Evolutionary conservation across 2,888 invertebrate species (phyloP).

Genomic region (Elmis aenea): DNA sequence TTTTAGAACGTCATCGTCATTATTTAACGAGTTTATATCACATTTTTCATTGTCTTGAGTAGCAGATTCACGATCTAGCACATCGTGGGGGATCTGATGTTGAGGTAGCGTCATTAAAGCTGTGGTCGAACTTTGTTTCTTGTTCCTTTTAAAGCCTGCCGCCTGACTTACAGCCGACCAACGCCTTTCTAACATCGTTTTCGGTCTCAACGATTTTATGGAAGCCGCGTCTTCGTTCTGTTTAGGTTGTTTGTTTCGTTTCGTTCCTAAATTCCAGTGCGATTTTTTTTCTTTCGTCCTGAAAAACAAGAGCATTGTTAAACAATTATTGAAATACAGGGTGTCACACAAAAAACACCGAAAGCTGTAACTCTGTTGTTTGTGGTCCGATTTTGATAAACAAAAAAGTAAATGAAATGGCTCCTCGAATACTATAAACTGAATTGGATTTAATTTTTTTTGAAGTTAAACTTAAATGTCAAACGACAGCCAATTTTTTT

Average conservation of each 20-base stretch:
- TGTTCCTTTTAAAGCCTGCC: slow-evolving; percentile 35
- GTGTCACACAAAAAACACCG: too few species aligned
- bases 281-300: slow-evolving; percentile 33
- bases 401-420: too few species aligned
- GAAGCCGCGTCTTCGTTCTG: slow-evolving; percentile 24
- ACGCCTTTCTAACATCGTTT: slow-evolving; percentile 46
- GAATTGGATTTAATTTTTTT: too few species aligned
- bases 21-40: not conserved
- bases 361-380: too few species aligned
- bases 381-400: too few species aligned
- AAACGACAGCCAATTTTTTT: too few species aligned
- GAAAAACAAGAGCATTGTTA: slow-evolving; percentile 6
- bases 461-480: too few species aligned
- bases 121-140: slow-evolving; percentile 36
- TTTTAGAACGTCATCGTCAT: too few species aligned
- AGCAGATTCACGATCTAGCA: not conserved
- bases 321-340: not conserved
- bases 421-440: too few species aligned
- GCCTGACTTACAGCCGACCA: slow-evolving; percentile 53
- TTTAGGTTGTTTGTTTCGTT: slow-evolving; percentile 28
- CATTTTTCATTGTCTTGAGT: not conserved
- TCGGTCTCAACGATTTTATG: slow-evolving; percentile 22
- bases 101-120: slow-evolving; percentile 25
- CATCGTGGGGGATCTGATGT: slow-evolving; percentile 32
- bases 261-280: slow-evolving; percentile 32